A percentile compares a stretch with the other conserved stretches of the same genome.
These are phyloP conservation scores for Camponotus floridanus DNA, from an alignment of 1,140 invertebrate species.

Conservation along the genomic window DNA sequence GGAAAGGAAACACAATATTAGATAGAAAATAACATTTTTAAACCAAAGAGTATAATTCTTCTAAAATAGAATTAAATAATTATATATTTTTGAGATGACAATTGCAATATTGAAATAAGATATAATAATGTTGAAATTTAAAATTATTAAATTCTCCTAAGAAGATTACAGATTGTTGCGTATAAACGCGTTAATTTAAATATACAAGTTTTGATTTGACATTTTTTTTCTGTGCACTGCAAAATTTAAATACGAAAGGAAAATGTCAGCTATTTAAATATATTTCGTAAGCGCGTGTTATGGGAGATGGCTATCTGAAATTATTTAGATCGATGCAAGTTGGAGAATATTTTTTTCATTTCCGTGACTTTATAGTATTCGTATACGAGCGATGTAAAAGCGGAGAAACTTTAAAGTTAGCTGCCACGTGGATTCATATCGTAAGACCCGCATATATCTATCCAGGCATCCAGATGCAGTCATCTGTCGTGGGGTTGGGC, in stretches of 20 bases:
- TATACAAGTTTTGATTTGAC: no score
- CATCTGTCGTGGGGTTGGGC: slow-evolving; percentile 28
- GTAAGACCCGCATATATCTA: slow-evolving; percentile 33
- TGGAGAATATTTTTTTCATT: not conserved
- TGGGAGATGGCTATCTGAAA: not conserved
- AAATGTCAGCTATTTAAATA: not conserved
- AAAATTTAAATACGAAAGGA: slow-evolving; percentile 14
- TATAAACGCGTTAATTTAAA: no score
- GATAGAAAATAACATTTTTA: no score
- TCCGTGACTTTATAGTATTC: not conserved
- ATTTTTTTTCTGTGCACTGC: not conserved
- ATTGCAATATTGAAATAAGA: no score
- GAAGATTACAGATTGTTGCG: no score
- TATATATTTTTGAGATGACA: no score
- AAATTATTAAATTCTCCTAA: no score
- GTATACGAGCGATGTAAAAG: not conserved
- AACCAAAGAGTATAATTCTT: no score
- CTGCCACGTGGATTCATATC: slow-evolving; percentile 55
- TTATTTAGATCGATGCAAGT: not conserved
- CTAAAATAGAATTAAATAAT: no score
- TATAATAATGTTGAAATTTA: no score
- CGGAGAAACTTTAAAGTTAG: slow-evolving; percentile 20
- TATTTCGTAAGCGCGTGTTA: not conserved
- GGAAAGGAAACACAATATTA: no score
- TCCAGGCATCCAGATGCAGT: slow-evolving; percentile 37